Evolutionary conservation across 2,797 vertebrate genomes (phyloP), one percentile per base, ranked within the genome.

Genomic region (Oreochromis grahami): DNA sequence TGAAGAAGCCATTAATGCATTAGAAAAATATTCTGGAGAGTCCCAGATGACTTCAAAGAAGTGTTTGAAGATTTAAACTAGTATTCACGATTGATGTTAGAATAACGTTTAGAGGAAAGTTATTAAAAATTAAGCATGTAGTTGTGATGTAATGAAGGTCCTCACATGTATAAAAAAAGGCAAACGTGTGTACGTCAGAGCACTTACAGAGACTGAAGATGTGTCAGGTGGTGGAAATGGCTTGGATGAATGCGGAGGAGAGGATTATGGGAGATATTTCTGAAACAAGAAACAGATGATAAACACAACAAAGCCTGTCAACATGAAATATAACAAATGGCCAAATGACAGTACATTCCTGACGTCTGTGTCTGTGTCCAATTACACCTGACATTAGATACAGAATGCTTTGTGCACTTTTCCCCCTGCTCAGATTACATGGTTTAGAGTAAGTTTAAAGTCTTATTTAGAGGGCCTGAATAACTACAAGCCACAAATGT

Each of bases 201-300:
- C 87, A 97, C 96, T 97, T 92, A 97, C 94, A 98, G 91, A 90
- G 97, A 97, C 89, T 97, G 95, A 78, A 98, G 96, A 48, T 97
- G 96, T 74, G 92, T 90, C 83, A 97, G 92, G 79, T 95, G 94
- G 93, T 93, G 91, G 84, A 96, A 96, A 91, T 94, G 94, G 84
- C 91, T 91, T 70, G 94, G 93, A 83, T 95, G 92, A 86, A 97
- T 93, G 36, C 77, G 88, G 85, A 95, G 93, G 79, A 96, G 89
- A 79, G 96, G 95, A 89, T 97, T 97, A 89, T 96, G 91, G 43
- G 97, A 97, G 82, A 97, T 95, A 87, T 98, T 97, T 89, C 97
- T 98, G 90, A 86, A 95, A 92, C 10, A 78, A 80, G 43, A 89
- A 83, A 83, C 3, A 82, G 29, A 72, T 58, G 50, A 5, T 51